Percentiles rank a stretch among this genome's conserved stretches.
phyloP scores from a whole-genome alignment of 2,888 invertebrate genomes.

The Cephonodes hylas region DNA sequence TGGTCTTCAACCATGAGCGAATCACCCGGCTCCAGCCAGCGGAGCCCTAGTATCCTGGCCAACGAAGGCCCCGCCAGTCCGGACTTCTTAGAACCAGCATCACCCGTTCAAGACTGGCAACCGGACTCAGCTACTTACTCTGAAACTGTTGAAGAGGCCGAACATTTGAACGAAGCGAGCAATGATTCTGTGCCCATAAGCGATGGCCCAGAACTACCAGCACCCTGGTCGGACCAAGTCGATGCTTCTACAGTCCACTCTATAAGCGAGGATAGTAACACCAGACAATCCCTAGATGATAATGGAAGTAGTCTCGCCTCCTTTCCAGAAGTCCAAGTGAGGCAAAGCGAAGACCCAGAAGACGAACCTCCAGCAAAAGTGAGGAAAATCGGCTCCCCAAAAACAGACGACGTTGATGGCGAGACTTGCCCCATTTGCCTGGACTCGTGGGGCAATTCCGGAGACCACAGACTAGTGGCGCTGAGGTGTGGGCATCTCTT shows the following conservation, averaged over 20 bases:
- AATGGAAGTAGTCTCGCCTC: background rate
- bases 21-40: slow-evolving; percentile 18
- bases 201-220: background rate
- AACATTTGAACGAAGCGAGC: background rate
- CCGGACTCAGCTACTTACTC: background rate
- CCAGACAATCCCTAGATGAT: background rate
- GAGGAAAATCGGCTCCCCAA: slow-evolving; percentile 46
- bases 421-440: slow-evolving; percentile 93
- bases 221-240: background rate
- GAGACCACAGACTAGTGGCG: slow-evolving; percentile 91
- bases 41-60: slow-evolving; percentile 31
- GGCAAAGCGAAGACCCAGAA: background rate
- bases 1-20: slow-evolving; percentile 23
- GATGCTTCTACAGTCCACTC: background rate
- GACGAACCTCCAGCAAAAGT: slow-evolving; percentile 53
- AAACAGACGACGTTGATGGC: slow-evolving; percentile 81
- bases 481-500: slow-evolving; percentile 96
- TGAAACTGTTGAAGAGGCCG: background rate
- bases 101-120: background rate
- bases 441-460: slow-evolving; percentile 92
- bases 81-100: slow-evolving; percentile 22
- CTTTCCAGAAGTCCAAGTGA: background rate
- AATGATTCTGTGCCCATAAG: background rate
- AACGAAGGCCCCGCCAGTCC: slow-evolving; percentile 36
- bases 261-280: background rate